Base-by-base conservation (phyloP, 2,888 invertebrate species). In the Pseudococcus viburni region DNA sequence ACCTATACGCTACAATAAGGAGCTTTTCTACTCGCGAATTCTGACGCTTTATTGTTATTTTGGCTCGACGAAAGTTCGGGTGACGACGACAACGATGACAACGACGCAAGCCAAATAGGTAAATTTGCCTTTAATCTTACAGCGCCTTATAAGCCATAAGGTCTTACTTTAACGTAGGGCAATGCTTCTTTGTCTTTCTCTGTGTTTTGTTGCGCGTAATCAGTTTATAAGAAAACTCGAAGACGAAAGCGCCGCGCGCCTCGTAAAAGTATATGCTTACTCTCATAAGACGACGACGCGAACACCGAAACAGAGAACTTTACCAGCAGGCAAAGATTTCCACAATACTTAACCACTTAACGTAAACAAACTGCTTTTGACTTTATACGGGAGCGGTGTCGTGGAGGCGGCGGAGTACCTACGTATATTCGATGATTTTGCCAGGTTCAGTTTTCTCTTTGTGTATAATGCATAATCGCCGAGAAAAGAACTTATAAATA, bases 291-390 rank as follows among this genome's bases (percentile, higher is more conserved):
- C 2, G 26, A 68, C 11, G 26, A 68, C 26, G 68, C 68, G 68
- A 68, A 68, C 22, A 4, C 15, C 9, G 68, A 68, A 26, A 68
- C 68, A 26, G 12, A 68, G 22, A 68, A 68, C 11, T 68, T 68
- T 68, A 68, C 26, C 68, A 26, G 26, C 26, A 22, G 68, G 68
- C 68, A 68, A 68, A 68, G 68, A 68, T 68, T 68, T 68, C 68
- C 68, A 68, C 68, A 68, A 68, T 68, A 68, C 68, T 68, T 68
- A 68, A 68, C 68, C 68, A 68, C 68, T 68, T 68, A 68, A 68
- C 68, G 68, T 68, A 68, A 68, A 68, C 68, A 68, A 68, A 68
- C 68, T 68, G 68, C 68, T 68, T 68, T 68, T 68, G 26, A 68
- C 19, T 64, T 64, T 9, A 64, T 12, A 12, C 19, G 5, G 19